A percentile compares a stretch with the other conserved stretches of the same genome.
phyloP scores from a whole-genome alignment of 2,888 invertebrate genomes.

The Ophion ellenae region DNA sequence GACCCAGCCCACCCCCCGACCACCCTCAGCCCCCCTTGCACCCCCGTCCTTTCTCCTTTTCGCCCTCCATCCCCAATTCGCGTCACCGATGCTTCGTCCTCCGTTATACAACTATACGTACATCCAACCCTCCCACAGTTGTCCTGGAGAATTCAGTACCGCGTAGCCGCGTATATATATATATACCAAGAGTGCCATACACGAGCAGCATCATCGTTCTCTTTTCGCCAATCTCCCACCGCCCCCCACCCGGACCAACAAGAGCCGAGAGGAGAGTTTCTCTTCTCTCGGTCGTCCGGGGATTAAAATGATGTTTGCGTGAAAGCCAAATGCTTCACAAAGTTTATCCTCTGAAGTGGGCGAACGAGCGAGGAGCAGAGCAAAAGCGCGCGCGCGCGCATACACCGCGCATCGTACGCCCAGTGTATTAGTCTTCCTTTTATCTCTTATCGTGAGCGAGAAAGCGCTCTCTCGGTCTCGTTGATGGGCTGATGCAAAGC shows the following conservation, averaged over 20 bases:
- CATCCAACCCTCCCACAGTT: constrained; percentile 49
- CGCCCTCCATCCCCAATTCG: constrained; percentile 19
- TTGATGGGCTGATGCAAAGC: constrained; percentile 41
- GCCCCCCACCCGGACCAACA: constrained; percentile 42
- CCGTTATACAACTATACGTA: constrained; percentile 17
- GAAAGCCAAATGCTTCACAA: constrained; percentile 83
- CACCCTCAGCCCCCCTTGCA: constrained; percentile 36
- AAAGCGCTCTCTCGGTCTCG: constrained; percentile 40
- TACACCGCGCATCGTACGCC: background rate
- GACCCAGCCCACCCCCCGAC: constrained; percentile 30
- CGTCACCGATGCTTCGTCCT: constrained; percentile 37
- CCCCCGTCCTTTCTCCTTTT: constrained; percentile 18
- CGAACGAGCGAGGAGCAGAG: constrained; percentile 63
- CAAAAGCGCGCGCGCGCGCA: constrained; percentile 47
- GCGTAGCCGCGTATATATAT: constrained; percentile 45
- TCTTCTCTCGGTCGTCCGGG: constrained; percentile 74
- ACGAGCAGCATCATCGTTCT: constrained; percentile 40
- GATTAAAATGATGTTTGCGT: constrained; percentile 84
- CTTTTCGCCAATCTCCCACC: constrained; percentile 42
- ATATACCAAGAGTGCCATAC: background rate
- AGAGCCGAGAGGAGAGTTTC: constrained; percentile 59
- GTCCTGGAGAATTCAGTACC: constrained; percentile 61
- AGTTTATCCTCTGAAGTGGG: constrained; percentile 82
- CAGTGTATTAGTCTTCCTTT: constrained; percentile 81
- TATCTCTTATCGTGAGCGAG: constrained; percentile 75